These are phyloP conservation scores for Lophius americanus DNA, from an alignment of 2,797 vertebrate species.

Conservation along the genomic window DNA sequence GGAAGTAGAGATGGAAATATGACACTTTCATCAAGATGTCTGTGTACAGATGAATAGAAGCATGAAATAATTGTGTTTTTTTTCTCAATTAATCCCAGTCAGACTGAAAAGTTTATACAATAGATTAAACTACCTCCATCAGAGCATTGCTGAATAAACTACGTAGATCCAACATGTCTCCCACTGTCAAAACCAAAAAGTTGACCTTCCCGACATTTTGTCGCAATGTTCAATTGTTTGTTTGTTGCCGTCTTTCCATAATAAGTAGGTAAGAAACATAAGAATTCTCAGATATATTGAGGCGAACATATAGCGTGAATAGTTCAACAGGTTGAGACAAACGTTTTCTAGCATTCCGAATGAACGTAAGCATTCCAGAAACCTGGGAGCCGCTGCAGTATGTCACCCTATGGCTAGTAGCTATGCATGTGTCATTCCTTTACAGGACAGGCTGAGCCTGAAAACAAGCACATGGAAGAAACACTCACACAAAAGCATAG, in stretches of 20 bases:
- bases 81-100: no score
- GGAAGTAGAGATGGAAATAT: no score
- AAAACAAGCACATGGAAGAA: conserved; percentile 14
- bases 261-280: conserved; percentile 20
- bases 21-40: no score
- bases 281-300: conserved; percentile 33
- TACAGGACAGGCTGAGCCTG: conserved; percentile 30
- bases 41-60: no score
- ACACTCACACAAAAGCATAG: neutral
- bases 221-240: neutral
- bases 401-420: conserved; percentile 65
- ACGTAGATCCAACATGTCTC: neutral
- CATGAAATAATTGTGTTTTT: no score
- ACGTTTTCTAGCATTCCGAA: conserved; percentile 79
- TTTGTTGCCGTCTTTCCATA: conserved; percentile 30
- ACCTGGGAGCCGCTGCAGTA: conserved; percentile 67
- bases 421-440: conserved; percentile 43
- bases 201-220: neutral
- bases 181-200: neutral
- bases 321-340: conserved; percentile 84
- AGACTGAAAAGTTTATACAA: neutral
- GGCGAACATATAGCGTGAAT: conserved; percentile 69
- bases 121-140: neutral
- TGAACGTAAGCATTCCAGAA: conserved; percentile 77
- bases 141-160: neutral